Evolutionary conservation across 1,140 invertebrate genomes (phyloP), one percentile per base, ranked within the genome.

Genomic region (Idris sp.): DNA sequence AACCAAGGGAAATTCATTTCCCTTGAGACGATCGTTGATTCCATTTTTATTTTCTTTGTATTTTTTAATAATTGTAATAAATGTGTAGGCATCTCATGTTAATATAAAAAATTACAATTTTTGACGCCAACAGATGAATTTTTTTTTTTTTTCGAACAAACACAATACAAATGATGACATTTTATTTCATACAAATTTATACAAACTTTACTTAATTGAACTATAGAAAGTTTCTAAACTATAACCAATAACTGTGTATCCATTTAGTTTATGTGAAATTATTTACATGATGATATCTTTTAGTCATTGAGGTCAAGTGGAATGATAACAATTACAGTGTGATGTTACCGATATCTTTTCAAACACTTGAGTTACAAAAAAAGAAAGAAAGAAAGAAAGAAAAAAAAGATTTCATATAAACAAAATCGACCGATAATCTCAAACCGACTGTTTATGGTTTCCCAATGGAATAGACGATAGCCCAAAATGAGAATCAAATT

Each of bases 391-490:
- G 3, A 22, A 22, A 22, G 3, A 22, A 22, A 22, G 2, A 6
- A 22, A 22, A 4, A 22, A 22, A 4, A 22, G 6, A 2, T 22
- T 6, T 2, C 19, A 6, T 2, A 22, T n/a, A n/a, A n/a, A n/a
- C n/a, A n/a, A n/a, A n/a, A n/a, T n/a, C n/a, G n/a, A n/a, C n/a
- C n/a, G n/a, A n/a, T n/a, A n/a, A n/a, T n/a, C n/a, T n/a, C n/a
- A n/a, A n/a, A n/a, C n/a, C n/a, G n/a, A n/a, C n/a, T n/a, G n/a
- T n/a, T n/a, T n/a, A n/a, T n/a, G n/a, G n/a, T n/a, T n/a, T n/a
- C n/a, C n/a, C 22, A 69, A 68, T 73, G 68, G 67, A 76, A 76
- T 68, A 25, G 13, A 68, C 74, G 74, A 72, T 72, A 48, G 48
- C 62, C 28, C 38, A 3, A 5, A 43, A 62, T 51, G 62, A 56